Percentiles rank a stretch among this genome's conserved stretches.
These are phyloP conservation scores for Nephotettix cincticeps DNA, from an alignment of 1,140 invertebrate genomes.

Conservation along the genomic window DNA sequence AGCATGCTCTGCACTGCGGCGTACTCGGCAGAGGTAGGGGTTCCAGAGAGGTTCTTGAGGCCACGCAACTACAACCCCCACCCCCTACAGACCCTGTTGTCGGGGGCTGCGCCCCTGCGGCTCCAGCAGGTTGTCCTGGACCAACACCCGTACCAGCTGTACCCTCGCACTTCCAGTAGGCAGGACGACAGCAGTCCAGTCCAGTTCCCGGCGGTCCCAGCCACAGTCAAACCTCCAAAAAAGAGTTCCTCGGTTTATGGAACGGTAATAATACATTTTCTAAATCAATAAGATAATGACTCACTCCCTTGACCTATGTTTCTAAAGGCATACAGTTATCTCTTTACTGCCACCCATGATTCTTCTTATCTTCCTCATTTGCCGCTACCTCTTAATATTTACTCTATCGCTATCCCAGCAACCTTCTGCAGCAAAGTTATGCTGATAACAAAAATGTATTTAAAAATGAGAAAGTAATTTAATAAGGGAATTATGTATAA, in stretches of 20 bases:
- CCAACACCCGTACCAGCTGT: conserved; percentile 22
- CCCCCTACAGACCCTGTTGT: conserved; percentile 27
- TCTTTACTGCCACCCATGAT: too few species aligned
- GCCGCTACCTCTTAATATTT: too few species aligned
- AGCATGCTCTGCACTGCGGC: not conserved
- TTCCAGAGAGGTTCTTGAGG: conserved; percentile 37
- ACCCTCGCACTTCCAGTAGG: not conserved
- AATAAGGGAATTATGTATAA: too few species aligned
- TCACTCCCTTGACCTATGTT: too few species aligned
- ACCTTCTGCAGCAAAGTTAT: too few species aligned
- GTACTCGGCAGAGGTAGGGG: conserved; percentile 28
- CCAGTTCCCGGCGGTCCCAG: conserved; percentile 37
- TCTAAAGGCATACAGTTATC: too few species aligned
- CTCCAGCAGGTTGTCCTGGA: conserved; percentile 1
- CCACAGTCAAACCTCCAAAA: conserved; percentile 27
- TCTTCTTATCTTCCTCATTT: too few species aligned
- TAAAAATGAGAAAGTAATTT: too few species aligned
- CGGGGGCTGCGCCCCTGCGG: conserved; percentile 10
- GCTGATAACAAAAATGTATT: too few species aligned
- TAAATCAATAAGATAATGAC: too few species aligned
- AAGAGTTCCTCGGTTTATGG: conserved; percentile 12
- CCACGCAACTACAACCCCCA: conserved; percentile 40
- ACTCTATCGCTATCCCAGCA: too few species aligned
- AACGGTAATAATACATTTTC: conserved; percentile 1
- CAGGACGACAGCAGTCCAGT: conserved; percentile 24